Percentiles rank a stretch among this genome's conserved stretches.
Evolutionary conservation across 1,140 invertebrate genomes (phyloP).

Genomic region (Bacillus rossius): DNA sequence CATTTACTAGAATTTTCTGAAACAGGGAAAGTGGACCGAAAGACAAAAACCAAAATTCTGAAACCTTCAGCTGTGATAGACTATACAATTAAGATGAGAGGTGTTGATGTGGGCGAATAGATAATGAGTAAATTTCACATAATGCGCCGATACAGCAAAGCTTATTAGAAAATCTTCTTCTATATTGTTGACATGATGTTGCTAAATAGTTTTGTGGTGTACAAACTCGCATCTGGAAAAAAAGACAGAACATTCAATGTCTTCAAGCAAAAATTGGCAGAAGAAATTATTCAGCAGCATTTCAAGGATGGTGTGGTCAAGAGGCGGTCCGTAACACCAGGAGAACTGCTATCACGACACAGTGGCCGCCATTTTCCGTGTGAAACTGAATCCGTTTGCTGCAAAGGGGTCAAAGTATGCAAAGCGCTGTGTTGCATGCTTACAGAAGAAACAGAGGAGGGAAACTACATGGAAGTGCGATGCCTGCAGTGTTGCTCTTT

Average conservation of each 20-base stretch:
- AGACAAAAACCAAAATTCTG: conserved; percentile 12
- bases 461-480: not conserved
- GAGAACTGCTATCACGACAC: conserved; percentile 13
- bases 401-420: conserved; percentile 15
- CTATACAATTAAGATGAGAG: conserved; percentile 22
- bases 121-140: conserved; percentile 21
- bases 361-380: conserved; percentile 21
- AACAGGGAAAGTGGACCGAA: not conserved
- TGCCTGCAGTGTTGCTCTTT: not conserved
- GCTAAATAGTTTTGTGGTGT: conserved; percentile 16
- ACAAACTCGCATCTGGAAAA: conserved; percentile 9
- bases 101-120: conserved; percentile 20
- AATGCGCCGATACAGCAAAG: conserved; percentile 16
- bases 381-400: conserved; percentile 11
- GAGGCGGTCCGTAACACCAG: conserved; percentile 11
- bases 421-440: conserved; percentile 17
- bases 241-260: conserved; percentile 18
- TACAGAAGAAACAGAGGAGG: conserved; percentile 6
- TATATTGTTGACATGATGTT: conserved; percentile 20
- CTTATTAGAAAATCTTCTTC: conserved; percentile 21
- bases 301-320: conserved; percentile 14
- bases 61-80: conserved; percentile 22
- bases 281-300: conserved; percentile 9
- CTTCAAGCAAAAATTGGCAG: conserved; percentile 9
- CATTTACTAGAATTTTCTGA: not conserved